These are phyloP conservation scores for Brachyistius frenatus DNA, from an alignment of 2,113 vertebrate genomes.

Conservation along the genomic window DNA sequence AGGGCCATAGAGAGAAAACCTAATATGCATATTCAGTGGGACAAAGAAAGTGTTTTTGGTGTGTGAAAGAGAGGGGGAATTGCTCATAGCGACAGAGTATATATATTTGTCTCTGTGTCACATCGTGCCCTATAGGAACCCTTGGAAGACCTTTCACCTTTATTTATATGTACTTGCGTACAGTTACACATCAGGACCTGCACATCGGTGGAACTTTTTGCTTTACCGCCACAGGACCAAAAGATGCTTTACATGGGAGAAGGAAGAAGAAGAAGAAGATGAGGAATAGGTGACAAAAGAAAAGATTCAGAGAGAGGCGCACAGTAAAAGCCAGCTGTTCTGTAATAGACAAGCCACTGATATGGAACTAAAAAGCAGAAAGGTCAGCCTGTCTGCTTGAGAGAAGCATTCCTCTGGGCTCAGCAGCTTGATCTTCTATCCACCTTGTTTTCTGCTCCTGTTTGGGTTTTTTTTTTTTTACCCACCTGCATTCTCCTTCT, in stretches of 20 bases:
- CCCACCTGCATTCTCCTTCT: constrained; percentile 11
- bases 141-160: background rate
- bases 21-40: too few species aligned
- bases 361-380: constrained; percentile 60
- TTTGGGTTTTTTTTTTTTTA: background rate
- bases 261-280: constrained; percentile 26
- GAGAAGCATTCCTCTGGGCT: constrained; percentile 20
- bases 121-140: background rate
- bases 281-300: constrained; percentile 28
- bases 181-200: background rate
- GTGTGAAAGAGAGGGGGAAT: too few species aligned
- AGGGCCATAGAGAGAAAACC: too few species aligned
- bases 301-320: background rate
- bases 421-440: constrained; percentile 37
- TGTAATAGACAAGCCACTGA: constrained; percentile 46
- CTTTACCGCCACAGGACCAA: background rate
- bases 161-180: constrained; percentile 8
- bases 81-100: too few species aligned
- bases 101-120: background rate
- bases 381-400: constrained; percentile 63
- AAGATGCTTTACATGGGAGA: background rate
- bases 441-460: constrained; percentile 30
- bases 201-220: background rate
- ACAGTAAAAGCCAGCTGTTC: constrained; percentile 25
- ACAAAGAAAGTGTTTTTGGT: too few species aligned